Evolutionary conservation across 1,140 invertebrate genomes (phyloP).

Genomic region (Hylaeus volcanicus): DNA sequence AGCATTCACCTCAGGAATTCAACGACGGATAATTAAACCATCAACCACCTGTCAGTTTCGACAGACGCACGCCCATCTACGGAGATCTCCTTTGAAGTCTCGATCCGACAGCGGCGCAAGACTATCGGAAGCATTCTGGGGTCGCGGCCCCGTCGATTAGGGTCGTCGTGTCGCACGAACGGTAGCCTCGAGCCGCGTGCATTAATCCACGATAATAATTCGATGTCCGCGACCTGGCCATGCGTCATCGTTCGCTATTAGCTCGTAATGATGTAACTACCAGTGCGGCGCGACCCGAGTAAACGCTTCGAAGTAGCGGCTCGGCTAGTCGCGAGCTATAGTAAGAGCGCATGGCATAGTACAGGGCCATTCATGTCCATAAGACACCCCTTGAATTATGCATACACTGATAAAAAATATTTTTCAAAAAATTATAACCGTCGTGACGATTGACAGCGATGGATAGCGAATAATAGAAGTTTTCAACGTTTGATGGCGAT

Average conservation of each 20-base stretch:
- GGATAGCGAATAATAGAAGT: too few relatives aligned
- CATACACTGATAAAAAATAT: too few relatives aligned
- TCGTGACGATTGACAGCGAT: not conserved
- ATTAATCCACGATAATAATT: conserved; percentile 38
- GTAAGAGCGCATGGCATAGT: too few relatives aligned
- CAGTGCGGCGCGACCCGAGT: conserved; percentile 11
- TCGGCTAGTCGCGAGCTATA: conserved; percentile 16
- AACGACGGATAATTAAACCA: too few relatives aligned
- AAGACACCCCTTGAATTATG: too few relatives aligned
- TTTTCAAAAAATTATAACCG: not conserved
- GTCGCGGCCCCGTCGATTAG: not conserved
- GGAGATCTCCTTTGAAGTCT: not conserved
- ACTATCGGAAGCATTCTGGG: not conserved
- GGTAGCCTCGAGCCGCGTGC: conserved; percentile 6
- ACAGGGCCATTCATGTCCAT: too few relatives aligned
- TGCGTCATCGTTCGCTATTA: conserved; percentile 43
- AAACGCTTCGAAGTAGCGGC: conserved; percentile 49
- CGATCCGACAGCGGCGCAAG: not conserved
- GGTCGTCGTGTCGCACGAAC: not conserved
- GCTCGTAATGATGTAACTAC: conserved; percentile 48
- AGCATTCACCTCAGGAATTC: too few relatives aligned
- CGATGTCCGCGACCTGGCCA: conserved; percentile 3
- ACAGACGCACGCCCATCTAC: not conserved
- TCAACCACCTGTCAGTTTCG: not conserved
- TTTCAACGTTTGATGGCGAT: too few relatives aligned